phyloP scores from a whole-genome alignment of 2,888 invertebrate genomes.

The Magallana nippona region DNA sequence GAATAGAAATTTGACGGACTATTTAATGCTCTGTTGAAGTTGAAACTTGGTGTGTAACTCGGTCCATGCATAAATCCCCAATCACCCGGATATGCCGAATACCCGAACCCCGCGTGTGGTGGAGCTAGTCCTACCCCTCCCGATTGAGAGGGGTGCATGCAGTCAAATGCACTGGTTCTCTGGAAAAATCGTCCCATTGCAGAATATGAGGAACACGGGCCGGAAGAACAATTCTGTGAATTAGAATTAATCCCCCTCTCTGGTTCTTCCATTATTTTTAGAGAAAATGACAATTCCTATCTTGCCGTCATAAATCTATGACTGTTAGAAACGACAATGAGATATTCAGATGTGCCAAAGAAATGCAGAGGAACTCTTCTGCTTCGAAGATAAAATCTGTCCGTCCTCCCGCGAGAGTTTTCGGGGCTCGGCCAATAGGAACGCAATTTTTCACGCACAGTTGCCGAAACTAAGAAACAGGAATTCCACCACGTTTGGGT shows the following conservation, averaged over 20 bases:
- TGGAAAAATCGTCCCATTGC: conserved; percentile 68
- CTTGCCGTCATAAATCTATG: conserved; percentile 53
- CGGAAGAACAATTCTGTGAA: conserved; percentile 47
- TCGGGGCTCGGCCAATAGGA: conserved; percentile 38
- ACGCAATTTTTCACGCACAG: conserved; percentile 44
- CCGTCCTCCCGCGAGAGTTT: conserved; percentile 17
- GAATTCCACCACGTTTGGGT: conserved; percentile 36
- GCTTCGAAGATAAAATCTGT: conserved; percentile 56
- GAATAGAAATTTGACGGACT: conserved; percentile 48
- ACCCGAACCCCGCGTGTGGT: conserved; percentile 56
- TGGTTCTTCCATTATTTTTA: conserved; percentile 53
- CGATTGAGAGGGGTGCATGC: conserved; percentile 63
- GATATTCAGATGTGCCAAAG: conserved; percentile 50
- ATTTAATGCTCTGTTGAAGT: conserved; percentile 51
- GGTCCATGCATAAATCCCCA: conserved; percentile 52
- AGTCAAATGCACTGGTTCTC: conserved; percentile 67
- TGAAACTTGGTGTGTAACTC: conserved; percentile 49
- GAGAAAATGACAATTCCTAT: conserved; percentile 53
- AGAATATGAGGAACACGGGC: conserved; percentile 45
- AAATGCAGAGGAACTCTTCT: conserved; percentile 64
- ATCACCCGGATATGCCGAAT: conserved; percentile 49
- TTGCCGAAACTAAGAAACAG: conserved; percentile 10
- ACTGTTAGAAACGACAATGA: conserved; percentile 50
- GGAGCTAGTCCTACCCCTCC: conserved; percentile 61
- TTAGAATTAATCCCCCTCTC: conserved; percentile 51